phyloP scores from a whole-genome alignment of 2,888 invertebrate genomes.

The Drosophila flavopinicola region DNA sequence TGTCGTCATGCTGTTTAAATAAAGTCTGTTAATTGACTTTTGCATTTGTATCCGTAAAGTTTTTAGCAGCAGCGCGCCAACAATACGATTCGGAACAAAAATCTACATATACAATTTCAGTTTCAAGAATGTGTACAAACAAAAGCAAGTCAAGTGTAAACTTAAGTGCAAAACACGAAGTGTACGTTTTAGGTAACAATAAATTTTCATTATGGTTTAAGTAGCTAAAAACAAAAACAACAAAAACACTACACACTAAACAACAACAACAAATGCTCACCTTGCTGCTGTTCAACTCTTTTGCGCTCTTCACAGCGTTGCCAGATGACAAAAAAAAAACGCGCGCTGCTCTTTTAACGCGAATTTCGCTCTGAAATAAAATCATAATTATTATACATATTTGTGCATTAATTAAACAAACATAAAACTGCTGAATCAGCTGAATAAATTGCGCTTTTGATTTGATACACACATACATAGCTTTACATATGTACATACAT shows the following conservation, averaged over 20 bases:
- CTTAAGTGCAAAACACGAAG: slow-evolving; percentile 39
- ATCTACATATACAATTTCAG: slow-evolving; percentile 29
- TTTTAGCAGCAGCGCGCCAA: slow-evolving; percentile 54
- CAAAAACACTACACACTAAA: not conserved
- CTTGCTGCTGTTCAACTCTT: slow-evolving; percentile 36
- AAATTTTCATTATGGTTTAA: slow-evolving; percentile 36
- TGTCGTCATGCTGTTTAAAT: slow-evolving; percentile 51
- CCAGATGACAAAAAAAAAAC: slow-evolving; percentile 26
- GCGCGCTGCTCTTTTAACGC: slow-evolving; percentile 1
- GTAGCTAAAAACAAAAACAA: slow-evolving; percentile 31
- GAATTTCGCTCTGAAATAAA: slow-evolving; percentile 10
- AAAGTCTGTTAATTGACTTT: slow-evolving; percentile 64
- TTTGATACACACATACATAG: no score
- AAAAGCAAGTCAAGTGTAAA: slow-evolving; percentile 48
- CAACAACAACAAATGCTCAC: slow-evolving; percentile 32
- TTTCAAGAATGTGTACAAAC: slow-evolving; percentile 50
- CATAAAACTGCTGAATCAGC: slow-evolving; percentile 38
- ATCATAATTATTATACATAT: slow-evolving; percentile 15
- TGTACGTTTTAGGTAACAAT: slow-evolving; percentile 37
- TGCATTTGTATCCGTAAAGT: slow-evolving; percentile 40
- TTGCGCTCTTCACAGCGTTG: slow-evolving; percentile 38
- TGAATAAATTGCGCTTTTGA: slow-evolving; percentile 33
- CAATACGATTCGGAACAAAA: slow-evolving; percentile 36
- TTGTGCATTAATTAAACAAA: slow-evolving; percentile 25
- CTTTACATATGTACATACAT: slow-evolving; percentile 6